Evolutionary conservation across 2,888 invertebrate genomes (phyloP).

Genomic region (Conchocele bisecta): DNA sequence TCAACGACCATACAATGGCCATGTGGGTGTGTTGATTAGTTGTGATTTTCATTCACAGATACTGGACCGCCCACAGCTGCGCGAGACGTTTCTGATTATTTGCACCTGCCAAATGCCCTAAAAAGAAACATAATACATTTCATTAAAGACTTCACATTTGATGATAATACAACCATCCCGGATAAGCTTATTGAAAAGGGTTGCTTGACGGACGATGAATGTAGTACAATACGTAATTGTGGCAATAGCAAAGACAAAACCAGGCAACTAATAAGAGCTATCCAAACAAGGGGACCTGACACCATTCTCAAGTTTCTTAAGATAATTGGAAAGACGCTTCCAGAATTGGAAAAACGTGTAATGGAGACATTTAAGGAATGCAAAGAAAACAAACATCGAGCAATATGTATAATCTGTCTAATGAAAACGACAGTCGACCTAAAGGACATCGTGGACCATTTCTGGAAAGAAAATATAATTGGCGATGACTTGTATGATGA

Average conservation of each 20-base stretch:
- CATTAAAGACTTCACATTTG: not conserved
- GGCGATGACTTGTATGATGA: too few relatives aligned
- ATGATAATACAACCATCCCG: not conserved
- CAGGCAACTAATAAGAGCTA: conserved; percentile 21
- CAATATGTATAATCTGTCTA: conserved; percentile 25
- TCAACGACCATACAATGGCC: too few relatives aligned
- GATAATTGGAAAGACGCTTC: conserved; percentile 15
- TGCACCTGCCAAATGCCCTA: not conserved
- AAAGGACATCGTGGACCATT: conserved; percentile 37
- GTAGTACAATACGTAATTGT: not conserved
- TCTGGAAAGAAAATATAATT: too few relatives aligned
- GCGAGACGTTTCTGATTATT: not conserved
- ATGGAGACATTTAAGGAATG: conserved; percentile 7
- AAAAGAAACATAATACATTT: conserved; percentile 2
- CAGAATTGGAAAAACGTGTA: conserved; percentile 19
- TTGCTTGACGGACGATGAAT: conserved; percentile 1
- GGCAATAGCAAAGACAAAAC: conserved; percentile 2
- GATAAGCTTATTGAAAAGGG: not conserved
- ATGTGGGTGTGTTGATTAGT: too few relatives aligned
- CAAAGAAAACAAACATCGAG: conserved; percentile 8
- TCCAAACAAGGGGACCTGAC: conserved; percentile 10
- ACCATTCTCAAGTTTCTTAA: conserved; percentile 24
- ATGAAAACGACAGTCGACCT: conserved; percentile 30
- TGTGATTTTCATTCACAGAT: too few relatives aligned
- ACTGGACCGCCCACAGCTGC: too few relatives aligned